Evolutionary conservation across 1,140 invertebrate species (phyloP).

Genomic region (Anthonomus grandis): DNA sequence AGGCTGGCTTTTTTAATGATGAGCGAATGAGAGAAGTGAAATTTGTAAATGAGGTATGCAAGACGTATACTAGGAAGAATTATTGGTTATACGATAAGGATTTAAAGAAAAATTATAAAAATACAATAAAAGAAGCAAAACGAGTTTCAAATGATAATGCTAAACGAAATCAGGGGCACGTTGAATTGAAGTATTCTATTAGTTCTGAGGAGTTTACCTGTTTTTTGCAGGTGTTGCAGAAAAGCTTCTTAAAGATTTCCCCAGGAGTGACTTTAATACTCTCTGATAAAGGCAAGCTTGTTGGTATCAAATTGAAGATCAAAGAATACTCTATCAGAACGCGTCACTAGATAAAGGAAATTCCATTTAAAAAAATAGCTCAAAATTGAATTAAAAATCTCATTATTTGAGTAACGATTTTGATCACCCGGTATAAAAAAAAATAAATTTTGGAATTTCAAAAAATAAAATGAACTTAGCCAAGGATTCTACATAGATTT

Average conservation of each 20-base stretch:
- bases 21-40: not conserved
- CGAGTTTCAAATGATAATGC: not conserved
- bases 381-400: too few relatives aligned
- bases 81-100: not conserved
- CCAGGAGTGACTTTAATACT: not conserved
- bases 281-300: too few relatives aligned
- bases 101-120: not conserved
- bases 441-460: too few relatives aligned
- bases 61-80: not conserved
- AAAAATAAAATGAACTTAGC: too few relatives aligned
- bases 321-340: too few relatives aligned
- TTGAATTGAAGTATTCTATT: too few relatives aligned
- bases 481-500: too few relatives aligned
- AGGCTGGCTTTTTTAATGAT: not conserved
- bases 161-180: not conserved
- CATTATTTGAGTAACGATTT: too few relatives aligned
- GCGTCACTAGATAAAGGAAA: too few relatives aligned
- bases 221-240: constrained; percentile 1
- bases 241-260: not conserved
- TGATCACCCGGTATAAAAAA: too few relatives aligned
- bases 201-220: not conserved
- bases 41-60: not conserved
- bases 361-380: too few relatives aligned
- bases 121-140: not conserved
- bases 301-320: too few relatives aligned